Evolutionary conservation across 2,888 invertebrate genomes (phyloP), one percentile per base, ranked within the genome.

Genomic region (Melinaea menophilus): DNA sequence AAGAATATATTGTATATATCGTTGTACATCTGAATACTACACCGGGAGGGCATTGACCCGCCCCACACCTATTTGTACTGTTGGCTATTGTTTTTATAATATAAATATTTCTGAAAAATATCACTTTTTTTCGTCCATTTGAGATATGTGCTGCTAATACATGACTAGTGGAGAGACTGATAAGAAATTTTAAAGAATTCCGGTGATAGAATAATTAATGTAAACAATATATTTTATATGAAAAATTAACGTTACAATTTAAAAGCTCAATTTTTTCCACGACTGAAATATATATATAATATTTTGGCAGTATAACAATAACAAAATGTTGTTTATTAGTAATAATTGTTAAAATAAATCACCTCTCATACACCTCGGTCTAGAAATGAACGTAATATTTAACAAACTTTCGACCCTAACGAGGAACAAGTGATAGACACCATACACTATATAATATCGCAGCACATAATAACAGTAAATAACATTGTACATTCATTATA

Each of bases 1-100:
- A 82, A 81, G 86, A 84, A 87, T 84, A 88, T 86, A 88, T 87
- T 88, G 83, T 85, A 81, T 82, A 78, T 81, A 81, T 88, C 85
- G 85, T 87, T 88, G 88, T 87, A 84, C 80, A 80, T 78, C 79
- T 84, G 82, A 73, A 74, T 75, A 73, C 74, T 75, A 78, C 70
- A 72, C 64, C 69, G 69, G 66, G 68, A 69, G 67, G 74, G 71
- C 71, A 67, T 72, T 71, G 66, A 76, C 63, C 66, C 63, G 73
- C 72, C 68, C 70, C 74, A 73, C 73, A 60, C 67, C 67, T 62
- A 71, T 83, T 85, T 85, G 85, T 85, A 86, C 85, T 84, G 67
- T 59, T 62, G 59, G 61, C 80, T 66, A 68, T 60, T 66, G 56
- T 62, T 60, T 55, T 47, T 46, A 37, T 55, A 56, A 64, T 56